These are phyloP conservation scores for Epizoanthus illoricatus DNA, from an alignment of 92 coral and sea anemone species.

Conservation along the genomic window DNA sequence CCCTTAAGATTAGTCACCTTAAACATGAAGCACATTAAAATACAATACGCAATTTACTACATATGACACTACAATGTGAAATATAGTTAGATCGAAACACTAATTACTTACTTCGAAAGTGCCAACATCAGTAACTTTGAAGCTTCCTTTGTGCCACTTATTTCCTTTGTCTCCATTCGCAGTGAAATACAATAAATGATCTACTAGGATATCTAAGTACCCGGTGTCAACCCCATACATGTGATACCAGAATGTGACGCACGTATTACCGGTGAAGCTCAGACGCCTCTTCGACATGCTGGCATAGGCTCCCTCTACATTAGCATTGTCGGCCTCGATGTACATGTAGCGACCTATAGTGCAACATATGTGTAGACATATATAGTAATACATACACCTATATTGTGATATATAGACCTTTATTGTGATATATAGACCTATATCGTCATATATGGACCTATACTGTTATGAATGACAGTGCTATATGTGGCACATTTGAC, in stretches of 20 bases:
- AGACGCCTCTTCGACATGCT: background rate
- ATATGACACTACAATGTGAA: background rate
- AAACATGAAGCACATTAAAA: too few relatives aligned
- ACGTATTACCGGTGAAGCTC: background rate
- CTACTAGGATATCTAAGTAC: background rate
- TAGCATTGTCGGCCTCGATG: background rate
- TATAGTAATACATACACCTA: background rate
- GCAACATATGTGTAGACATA: background rate
- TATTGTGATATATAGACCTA: background rate
- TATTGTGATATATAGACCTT: background rate
- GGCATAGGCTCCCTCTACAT: background rate
- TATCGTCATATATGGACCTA: background rate
- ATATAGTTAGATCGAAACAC: background rate
- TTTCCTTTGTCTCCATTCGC: background rate
- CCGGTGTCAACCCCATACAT: background rate
- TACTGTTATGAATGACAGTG: background rate
- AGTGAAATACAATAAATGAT: background rate
- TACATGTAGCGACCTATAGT: background rate
- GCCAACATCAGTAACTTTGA: background rate
- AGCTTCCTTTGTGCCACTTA: background rate
- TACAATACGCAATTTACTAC: too few relatives aligned
- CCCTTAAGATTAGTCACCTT: too few relatives aligned
- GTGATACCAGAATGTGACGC: slow-evolving; percentile 8
- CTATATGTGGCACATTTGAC: too few relatives aligned
- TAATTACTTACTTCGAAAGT: background rate